Base-by-base conservation (phyloP, 2,797 vertebrate genomes). In the Leuciscus waleckii region DNA sequence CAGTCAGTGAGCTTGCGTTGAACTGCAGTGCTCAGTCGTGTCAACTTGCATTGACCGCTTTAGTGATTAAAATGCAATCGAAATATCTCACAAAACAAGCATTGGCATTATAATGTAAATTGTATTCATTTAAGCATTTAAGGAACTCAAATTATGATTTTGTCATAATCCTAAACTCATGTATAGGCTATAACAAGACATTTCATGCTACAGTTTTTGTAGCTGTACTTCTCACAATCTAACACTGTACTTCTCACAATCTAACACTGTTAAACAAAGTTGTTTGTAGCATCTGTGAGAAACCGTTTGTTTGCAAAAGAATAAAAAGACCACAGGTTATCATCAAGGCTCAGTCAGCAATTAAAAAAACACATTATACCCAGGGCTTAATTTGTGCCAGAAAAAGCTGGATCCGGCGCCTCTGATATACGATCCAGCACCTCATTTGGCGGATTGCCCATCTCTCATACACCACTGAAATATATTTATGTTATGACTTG, bases 281-380 rank as follows among this genome's bases (percentile, higher is more conserved):
- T 71, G 74, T 63, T 87, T 19, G 46, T 26, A 81, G 83, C 65
- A 51, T 71, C 75, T 84, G 82, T 81, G 35, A 87, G 85, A 86
- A 87, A 26, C 2, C 23, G 85, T 83, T 91, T 90, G 91, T 92
- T 56, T 56, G 19, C 19, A 7, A 92, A 88, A 89, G 88, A 93
- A 89, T 90, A 92, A 94, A 90, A 91, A 83, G 90, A 92, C 92
- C 89, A 90, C 92, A 93, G 92, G 93, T 94, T 92, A 93, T 93
- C 92, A 88, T 87, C 91, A 87, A 82, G 91, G 89, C 92, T 93
- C 94, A 93, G 92, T 93, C 93, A 92, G 90, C 90, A 90, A 93
- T 94, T 94, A 92, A 89, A 92, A 93, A 92, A 91, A 91, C 92
- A 92, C 92, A 94, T 94, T 91, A 93, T 7, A 21, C 49, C 11